Evolutionary conservation across 2,888 invertebrate genomes (phyloP), one percentile per base, ranked within the genome.

Genomic region (Eristalis arbustorum): DNA sequence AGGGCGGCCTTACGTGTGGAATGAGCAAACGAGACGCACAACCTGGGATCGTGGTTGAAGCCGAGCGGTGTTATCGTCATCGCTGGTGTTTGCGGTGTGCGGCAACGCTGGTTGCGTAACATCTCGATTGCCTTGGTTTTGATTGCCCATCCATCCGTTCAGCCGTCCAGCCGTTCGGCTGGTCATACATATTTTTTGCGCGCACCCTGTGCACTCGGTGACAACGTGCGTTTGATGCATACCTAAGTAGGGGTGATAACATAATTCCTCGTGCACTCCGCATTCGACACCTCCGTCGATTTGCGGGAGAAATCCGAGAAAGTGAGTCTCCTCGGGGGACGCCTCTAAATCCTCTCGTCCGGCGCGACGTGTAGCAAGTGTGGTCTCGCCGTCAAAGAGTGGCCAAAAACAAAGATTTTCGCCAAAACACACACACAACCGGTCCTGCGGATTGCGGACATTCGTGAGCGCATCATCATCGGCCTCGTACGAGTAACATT

Each of bases 121-220:
- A 85, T 81, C 82, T 82, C 85, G 81, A 85, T 74, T 85, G 85
- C 85, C 85, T 85, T 85, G 85, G 85, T 81, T 85, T 85, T 85
- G 85, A 85, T 85, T 82, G 85, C 74, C 69, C 84, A 61, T 80
- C 71, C 83, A 56, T 73, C 68, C 73, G 59, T 59, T 49, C 18
- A 59, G 61, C 42, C 66, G 56, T 80, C 64, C 80, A 40, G 40
- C 68, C 71, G 72, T 64, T 72, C 77, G 62, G 57, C 64, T 71
- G 80, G 68, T 40, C 62, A 73, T 49, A 77, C 78, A 78, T 59
- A 63, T 74, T 77, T 73, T 72, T 25, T 57, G 31, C 37, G 64
- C 56, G 37, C 61, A 37, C 73, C 18, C 49, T 81, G 76, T 85
- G 66, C 69, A 18, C 59, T 61, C 71, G 81, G 74, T 74, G 66